These are phyloP conservation scores for Chrysomallon squamiferum DNA, from an alignment of 1,140 invertebrate species.

Conservation along the genomic window DNA sequence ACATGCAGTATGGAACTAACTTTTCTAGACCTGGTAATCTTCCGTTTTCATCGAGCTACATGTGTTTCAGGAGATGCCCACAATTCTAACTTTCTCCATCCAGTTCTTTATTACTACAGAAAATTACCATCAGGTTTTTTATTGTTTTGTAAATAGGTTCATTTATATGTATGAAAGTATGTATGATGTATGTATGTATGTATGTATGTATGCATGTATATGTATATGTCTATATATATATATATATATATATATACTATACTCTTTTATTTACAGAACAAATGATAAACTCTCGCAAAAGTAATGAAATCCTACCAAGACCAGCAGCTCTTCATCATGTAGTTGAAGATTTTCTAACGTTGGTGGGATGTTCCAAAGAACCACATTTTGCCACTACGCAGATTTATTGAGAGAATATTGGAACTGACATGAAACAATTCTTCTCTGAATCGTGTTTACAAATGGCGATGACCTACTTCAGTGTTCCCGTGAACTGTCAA, in stretches of 20 bases:
- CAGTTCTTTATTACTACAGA: slow-evolving; percentile 64
- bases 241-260: too few relatives aligned
- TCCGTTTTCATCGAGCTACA: slow-evolving; percentile 62
- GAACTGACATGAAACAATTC: slow-evolving; percentile 56
- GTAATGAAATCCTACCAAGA: slow-evolving; percentile 49
- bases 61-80: slow-evolving; percentile 62
- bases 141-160: slow-evolving; percentile 7
- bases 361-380: slow-evolving; percentile 60
- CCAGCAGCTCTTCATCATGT: slow-evolving; percentile 64
- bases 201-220: too few relatives aligned
- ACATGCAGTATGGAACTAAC: slow-evolving; percentile 64
- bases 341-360: slow-evolving; percentile 65
- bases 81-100: slow-evolving; percentile 66
- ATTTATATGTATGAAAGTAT: too few relatives aligned
- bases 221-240: too few relatives aligned
- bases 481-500: slow-evolving; percentile 48
- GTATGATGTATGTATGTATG: too few relatives aligned
- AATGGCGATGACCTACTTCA: slow-evolving; percentile 46
- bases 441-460: slow-evolving; percentile 58
- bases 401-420: slow-evolving; percentile 60
- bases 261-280: slow-evolving; percentile 60
- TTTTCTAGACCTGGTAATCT: slow-evolving; percentile 66
- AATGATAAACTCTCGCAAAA: slow-evolving; percentile 44
- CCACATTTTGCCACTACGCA: slow-evolving; percentile 62
- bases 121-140: slow-evolving; percentile 58